Base-by-base conservation (phyloP, 2,113 vertebrate species). In the Phyllopteryx taeniolatus region DNA sequence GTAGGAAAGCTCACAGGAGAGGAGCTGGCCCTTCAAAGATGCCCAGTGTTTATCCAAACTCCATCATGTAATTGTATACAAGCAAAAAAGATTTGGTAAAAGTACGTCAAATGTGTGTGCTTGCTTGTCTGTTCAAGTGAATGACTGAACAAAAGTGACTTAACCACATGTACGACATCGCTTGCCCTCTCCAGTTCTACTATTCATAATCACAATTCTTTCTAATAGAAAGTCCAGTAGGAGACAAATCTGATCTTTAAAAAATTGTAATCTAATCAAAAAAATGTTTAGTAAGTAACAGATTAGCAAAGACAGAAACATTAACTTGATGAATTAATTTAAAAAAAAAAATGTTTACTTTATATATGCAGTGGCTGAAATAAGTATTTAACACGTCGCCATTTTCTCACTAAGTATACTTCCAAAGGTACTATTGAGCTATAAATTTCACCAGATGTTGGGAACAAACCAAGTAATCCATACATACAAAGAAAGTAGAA, bases 1-100 rank as follows among this genome's bases (percentile, higher is more conserved):
- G 12, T 27, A 39, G 39, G 79, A 81, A 78, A 87, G 75, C 75
- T 80, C 76, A 73, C 77, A 82, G 54, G 72, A 82, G 76, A 84
- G 67, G 73, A 71, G 76, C 82, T 27, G 73, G 76, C 72, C 67
- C 79, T 65, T 72, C 66, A 65, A 60, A 71, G 69, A 83, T 8
- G 61, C 61, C 71, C 73, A 65, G 71, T 70, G 74, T 70, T 75
- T 74, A 57, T 83, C 79, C 70, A 84, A 81, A 76, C 79, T 75
- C 75, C 78, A 86, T 76, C 73, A 79, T 75, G 76, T 77, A 83
- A 56, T 51, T 67, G 70, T 42, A 60, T 10, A 70, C 0, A 17
- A 15, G 2, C 60, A 39, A 20, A 8, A 19, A 42, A 14, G 12
- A 31, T 59, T 27, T 14, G 22, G 22, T 31, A 13, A 5, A 59